Conservation (phyloP, 2,113 vertebrate genomes). For the Podarcis raffonei region DNA sequence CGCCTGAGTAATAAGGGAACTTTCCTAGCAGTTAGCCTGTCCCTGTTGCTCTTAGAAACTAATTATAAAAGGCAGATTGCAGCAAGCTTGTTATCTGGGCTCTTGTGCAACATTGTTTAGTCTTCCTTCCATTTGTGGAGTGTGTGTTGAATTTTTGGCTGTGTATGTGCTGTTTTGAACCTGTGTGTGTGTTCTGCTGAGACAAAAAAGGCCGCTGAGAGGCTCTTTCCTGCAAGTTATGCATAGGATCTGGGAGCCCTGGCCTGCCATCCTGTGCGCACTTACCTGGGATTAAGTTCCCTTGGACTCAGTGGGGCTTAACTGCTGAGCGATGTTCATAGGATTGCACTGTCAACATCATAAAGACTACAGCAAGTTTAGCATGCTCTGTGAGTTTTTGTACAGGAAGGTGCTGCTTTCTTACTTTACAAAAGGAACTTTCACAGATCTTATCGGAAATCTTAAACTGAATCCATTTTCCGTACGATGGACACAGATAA, state of each 20-base stretch:
- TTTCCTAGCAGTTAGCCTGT: neutral
- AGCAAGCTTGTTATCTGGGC: neutral
- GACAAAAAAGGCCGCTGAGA: neutral
- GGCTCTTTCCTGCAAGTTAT: no score
- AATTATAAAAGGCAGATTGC: constrained; percentile 61
- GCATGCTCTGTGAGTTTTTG: neutral
- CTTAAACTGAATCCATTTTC: constrained; percentile 45
- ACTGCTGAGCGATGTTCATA: no score
- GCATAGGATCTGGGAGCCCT: neutral
- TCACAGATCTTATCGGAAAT: neutral
- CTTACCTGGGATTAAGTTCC: neutral
- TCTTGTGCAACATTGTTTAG: no score
- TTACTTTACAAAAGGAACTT: neutral
- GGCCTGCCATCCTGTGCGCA: no score
- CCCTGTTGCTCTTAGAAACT: no score
- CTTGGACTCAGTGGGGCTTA: neutral
- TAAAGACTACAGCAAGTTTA: neutral
- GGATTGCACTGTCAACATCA: neutral
- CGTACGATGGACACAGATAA: constrained; percentile 39
- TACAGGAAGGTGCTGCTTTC: neutral
- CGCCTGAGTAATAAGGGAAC: constrained; percentile 26
- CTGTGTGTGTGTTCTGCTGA: neutral
- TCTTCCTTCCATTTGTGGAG: neutral
- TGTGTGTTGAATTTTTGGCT: neutral
- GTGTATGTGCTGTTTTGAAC: neutral